Evolutionary conservation across 2,888 invertebrate species (phyloP).

Genomic region (Trichopoda pennipes): DNA sequence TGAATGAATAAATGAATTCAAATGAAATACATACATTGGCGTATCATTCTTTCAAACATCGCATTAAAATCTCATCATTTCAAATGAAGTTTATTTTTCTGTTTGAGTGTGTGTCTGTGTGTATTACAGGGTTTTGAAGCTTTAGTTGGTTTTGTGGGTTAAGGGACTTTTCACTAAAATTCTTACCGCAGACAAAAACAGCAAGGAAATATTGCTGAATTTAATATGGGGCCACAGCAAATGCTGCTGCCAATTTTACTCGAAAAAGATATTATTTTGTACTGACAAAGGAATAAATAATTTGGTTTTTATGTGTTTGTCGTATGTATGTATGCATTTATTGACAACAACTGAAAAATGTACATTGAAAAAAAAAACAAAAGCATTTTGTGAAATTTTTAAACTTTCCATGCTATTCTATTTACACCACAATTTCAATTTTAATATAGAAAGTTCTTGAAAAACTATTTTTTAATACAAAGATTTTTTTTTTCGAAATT

Average conservation of each 20-base stretch:
- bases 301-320: neutral
- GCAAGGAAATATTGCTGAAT: slow-evolving; percentile 14
- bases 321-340: neutral
- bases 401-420: too few relatives aligned
- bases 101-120: neutral
- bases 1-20: slow-evolving; percentile 14
- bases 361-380: neutral
- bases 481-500: too few relatives aligned
- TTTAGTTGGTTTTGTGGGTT: slow-evolving; percentile 20
- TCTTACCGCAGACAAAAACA: slow-evolving; percentile 1
- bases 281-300: slow-evolving; percentile 17
- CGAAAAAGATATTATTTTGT: slow-evolving; percentile 3
- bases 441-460: too few relatives aligned
- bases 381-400: neutral
- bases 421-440: too few relatives aligned
- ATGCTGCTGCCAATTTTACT: neutral
- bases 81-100: slow-evolving; percentile 31
- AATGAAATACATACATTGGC: neutral
- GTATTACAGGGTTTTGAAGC: neutral
- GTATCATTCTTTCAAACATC: slow-evolving; percentile 34
- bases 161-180: slow-evolving; percentile 12
- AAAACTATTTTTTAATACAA: too few relatives aligned
- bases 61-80: slow-evolving; percentile 64
- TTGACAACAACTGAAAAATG: neutral
- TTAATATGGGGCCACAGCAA: slow-evolving; percentile 28